Evolutionary conservation across 2,888 invertebrate species (phyloP).

Genomic region (Heteromurus nitidus): DNA sequence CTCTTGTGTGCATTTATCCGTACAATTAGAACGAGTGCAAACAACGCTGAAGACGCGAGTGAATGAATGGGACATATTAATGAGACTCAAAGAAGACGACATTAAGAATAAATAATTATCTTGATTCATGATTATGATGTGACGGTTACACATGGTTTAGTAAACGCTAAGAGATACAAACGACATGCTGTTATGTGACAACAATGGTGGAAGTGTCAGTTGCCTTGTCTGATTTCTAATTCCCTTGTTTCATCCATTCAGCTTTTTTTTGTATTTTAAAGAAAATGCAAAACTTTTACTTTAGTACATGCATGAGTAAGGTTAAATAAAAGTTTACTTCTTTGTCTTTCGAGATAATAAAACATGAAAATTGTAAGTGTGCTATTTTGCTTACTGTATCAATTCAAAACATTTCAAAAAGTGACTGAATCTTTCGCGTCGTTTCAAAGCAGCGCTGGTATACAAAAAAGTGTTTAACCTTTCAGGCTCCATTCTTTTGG

Average conservation of each 20-base stretch:
- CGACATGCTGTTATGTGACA: constrained; percentile 15
- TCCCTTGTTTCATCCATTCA: neutral
- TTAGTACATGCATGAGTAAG: constrained; percentile 16
- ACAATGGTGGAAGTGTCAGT: constrained; percentile 21
- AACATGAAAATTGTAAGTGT: too few relatives aligned
- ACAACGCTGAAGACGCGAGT: constrained; percentile 5
- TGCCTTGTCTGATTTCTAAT: constrained; percentile 18
- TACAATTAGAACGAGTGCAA: constrained; percentile 29
- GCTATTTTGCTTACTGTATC: too few relatives aligned
- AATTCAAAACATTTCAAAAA: too few relatives aligned
- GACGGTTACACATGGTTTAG: neutral
- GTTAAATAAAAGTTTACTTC: constrained; percentile 5
- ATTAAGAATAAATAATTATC: constrained; percentile 31
- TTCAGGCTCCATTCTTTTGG: too few relatives aligned
- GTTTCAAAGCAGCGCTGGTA: too few relatives aligned
- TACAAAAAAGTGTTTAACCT: too few relatives aligned
- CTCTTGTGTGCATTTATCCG: constrained; percentile 10
- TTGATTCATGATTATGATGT: constrained; percentile 20
- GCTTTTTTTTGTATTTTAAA: neutral
- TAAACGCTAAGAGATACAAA: neutral
- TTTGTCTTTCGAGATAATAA: too few relatives aligned
- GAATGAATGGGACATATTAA: constrained; percentile 19
- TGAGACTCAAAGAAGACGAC: constrained; percentile 28
- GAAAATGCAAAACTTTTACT: constrained; percentile 15
- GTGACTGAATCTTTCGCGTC: too few relatives aligned